Conservation (phyloP, 2,888 invertebrate genomes). For the Serripes groenlandicus region DNA sequence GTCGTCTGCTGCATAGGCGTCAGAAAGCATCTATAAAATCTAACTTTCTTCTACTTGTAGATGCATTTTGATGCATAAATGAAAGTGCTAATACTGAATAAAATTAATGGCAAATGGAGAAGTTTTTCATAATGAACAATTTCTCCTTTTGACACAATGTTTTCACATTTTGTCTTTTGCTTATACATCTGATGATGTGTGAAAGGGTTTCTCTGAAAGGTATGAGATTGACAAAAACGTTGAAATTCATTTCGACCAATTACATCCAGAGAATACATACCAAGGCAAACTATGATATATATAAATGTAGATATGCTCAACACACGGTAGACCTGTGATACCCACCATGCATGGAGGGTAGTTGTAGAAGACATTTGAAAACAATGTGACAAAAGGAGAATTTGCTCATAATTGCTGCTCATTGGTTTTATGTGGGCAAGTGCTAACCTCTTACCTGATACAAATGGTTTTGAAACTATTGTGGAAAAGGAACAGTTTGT, state of each 20-base stretch:
- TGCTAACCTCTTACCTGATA: too few species aligned
- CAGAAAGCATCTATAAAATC: not conserved
- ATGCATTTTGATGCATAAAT: not conserved
- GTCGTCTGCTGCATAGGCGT: not conserved
- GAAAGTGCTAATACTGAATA: not conserved
- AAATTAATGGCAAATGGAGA: not conserved
- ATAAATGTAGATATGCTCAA: too few species aligned
- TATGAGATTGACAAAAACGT: too few species aligned
- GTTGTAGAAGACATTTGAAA: not conserved
- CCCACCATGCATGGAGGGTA: too few species aligned
- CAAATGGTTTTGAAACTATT: not conserved
- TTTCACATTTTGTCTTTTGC: too few species aligned
- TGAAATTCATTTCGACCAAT: too few species aligned
- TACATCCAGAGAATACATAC: too few species aligned
- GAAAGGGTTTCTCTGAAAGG: too few species aligned
- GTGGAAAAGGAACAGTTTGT: not conserved
- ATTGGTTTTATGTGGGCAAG: too few species aligned
- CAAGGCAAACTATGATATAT: too few species aligned
- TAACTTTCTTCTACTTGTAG: not conserved
- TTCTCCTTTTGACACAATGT: not conserved
- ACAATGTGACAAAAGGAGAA: constrained; percentile 3
- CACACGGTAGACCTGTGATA: too few species aligned
- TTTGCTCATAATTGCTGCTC: not conserved
- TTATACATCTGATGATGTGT: too few species aligned
- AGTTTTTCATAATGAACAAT: not conserved